Percentiles rank a stretch among this genome's conserved stretches.
Evolutionary conservation across 2,888 invertebrate species (phyloP).

Genomic region (Lypha dubia): DNA sequence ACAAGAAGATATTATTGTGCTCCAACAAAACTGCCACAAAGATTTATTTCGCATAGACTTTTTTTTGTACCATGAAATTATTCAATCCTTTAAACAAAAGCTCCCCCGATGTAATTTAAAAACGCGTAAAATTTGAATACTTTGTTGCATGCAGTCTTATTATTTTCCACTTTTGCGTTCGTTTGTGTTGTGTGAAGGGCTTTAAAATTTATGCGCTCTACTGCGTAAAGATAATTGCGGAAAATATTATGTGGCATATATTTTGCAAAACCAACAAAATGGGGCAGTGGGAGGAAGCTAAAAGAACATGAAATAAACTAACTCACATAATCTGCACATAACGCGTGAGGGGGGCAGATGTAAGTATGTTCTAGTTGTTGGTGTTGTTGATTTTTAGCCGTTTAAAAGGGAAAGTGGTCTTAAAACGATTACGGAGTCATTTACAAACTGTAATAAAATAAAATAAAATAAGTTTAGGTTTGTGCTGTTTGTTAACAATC

Average conservation of each 20-base stretch:
- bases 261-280: constrained; percentile 14
- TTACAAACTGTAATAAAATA: constrained; percentile 36
- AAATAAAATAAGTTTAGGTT: constrained; percentile 36
- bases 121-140: constrained; percentile 59
- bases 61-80: constrained; percentile 55
- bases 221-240: constrained; percentile 68
- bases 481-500: constrained; percentile 1
- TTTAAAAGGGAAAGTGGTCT: constrained; percentile 47
- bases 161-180: constrained; percentile 1
- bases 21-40: constrained; percentile 32
- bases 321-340: constrained; percentile 41
- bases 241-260: constrained; percentile 62
- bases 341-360: background rate
- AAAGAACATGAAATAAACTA: constrained; percentile 28
- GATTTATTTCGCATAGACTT: constrained; percentile 33
- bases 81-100: constrained; percentile 48
- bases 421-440: constrained; percentile 49
- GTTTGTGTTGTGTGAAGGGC: constrained; percentile 13
- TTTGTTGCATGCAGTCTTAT: constrained; percentile 50
- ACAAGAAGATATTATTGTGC: constrained; percentile 11
- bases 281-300: constrained; percentile 4
- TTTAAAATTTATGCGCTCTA: constrained; percentile 64
- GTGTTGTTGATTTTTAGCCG: background rate
- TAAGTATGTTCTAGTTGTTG: constrained; percentile 8
- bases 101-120: constrained; percentile 48